Conservation (phyloP, 2,113 vertebrate species). For the Channa maculata region DNA sequence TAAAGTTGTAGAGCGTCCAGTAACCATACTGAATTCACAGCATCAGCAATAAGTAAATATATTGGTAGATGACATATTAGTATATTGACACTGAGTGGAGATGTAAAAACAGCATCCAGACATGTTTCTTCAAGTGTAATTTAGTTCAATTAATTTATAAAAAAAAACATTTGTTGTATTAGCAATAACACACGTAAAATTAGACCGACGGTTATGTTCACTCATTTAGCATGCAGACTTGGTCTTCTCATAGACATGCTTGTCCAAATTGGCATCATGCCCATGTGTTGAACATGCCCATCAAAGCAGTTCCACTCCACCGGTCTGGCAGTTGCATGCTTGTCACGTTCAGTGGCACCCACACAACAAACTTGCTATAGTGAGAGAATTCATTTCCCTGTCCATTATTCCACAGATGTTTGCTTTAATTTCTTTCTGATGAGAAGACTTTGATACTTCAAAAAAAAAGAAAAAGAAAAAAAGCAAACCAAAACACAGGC, state of each 20-base stretch:
- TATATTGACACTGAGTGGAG: neutral
- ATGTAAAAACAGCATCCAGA: constrained; percentile 18
- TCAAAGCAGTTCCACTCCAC: constrained; percentile 80
- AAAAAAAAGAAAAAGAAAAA: constrained; percentile 47
- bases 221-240: constrained; percentile 58
- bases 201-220: constrained; percentile 2
- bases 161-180: neutral
- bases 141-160: neutral
- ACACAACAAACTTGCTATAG: constrained; percentile 56
- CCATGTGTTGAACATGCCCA: constrained; percentile 79
- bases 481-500: constrained; percentile 43
- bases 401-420: constrained; percentile 83
- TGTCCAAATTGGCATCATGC: constrained; percentile 83
- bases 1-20: neutral
- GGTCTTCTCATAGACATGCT: constrained; percentile 67
- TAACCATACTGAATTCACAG: neutral
- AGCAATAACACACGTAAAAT: neutral
- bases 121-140: neutral
- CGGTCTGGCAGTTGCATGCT: constrained; percentile 75
- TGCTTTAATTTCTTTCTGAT: constrained; percentile 80
- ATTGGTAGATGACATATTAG: neutral
- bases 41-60: neutral
- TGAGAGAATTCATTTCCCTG: constrained; percentile 78
- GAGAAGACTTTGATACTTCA: constrained; percentile 71
- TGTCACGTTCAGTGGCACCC: constrained; percentile 78